Evolutionary conservation across 1,140 invertebrate genomes (phyloP), one percentile per base, ranked within the genome.

Genomic region (Armadillidium nasatum): DNA sequence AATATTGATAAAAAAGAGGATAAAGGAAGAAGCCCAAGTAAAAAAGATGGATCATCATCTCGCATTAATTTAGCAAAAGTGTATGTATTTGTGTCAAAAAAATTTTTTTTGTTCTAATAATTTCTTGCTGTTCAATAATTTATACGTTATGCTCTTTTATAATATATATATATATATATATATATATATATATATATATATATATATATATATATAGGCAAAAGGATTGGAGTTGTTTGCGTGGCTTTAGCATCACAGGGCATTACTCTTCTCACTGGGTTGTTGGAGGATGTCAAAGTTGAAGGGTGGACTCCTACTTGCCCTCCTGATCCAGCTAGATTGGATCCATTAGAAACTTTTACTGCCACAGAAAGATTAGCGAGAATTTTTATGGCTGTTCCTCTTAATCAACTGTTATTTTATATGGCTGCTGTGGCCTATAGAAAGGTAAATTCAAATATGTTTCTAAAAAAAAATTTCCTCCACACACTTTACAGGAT

Each of bases 371-470:
- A 92, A 82, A 84, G 92, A 78, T 87, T 91, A 0, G 88, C 88
- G 0, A 88, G 89, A 15, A 86, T 93, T 66, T 86, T 91, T 54
- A 86, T 87, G 76, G 87, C 89, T 44, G 87, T 91, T 33, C 89
- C 90, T 68, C 83, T 93, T 4, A 91, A 90, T 83, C 91, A 95
- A 85, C 85, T 97, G 0, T 85, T 97, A 7, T 94, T 95, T 79
- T 93, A 93, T 79, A 83, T 97, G 54, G 92, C 94, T 9, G 92
- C 93, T 4, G 92, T 95, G 23, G 91, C 92, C 80, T 96, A 96
- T 84, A 89, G 93, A 83, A 96, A 95, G 87, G 89, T 89, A 71
- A 75, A n/a, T n/a, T n/a, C n/a, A n/a, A n/a, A n/a, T n/a, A n/a
- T n/a, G n/a, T n/a, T n/a, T n/a, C n/a, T n/a, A n/a, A n/a, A n/a